These are phyloP conservation scores for Pyrgus malvae DNA, from an alignment of 2,888 invertebrate genomes.

Conservation along the genomic window DNA sequence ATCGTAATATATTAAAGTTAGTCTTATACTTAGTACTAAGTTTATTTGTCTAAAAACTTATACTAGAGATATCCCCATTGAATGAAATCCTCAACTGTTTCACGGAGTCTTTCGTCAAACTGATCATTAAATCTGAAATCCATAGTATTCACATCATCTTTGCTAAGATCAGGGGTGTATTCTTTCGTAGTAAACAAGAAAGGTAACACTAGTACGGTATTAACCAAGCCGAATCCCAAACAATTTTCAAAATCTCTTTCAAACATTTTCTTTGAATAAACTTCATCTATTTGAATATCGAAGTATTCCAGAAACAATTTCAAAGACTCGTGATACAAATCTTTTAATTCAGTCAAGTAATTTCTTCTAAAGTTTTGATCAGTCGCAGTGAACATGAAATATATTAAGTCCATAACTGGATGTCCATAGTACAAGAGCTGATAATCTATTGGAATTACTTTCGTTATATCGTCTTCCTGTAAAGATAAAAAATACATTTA, in stretches of 20 bases:
- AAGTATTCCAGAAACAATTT: conserved; percentile 42
- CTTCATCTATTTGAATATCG: conserved; percentile 37
- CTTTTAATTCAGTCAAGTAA: conserved; percentile 46
- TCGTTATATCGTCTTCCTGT: conserved; percentile 44
- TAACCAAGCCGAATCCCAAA: not conserved
- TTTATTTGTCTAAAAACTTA: too few species aligned
- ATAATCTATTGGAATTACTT: conserved; percentile 45
- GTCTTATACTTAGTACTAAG: too few species aligned
- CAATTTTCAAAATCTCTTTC: conserved; percentile 29
- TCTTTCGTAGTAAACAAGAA: conserved; percentile 33
- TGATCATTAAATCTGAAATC: conserved; percentile 28
- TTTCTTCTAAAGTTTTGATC: conserved; percentile 41
- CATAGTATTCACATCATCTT: not conserved
- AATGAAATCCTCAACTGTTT: conserved; percentile 43
- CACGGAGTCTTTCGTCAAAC: conserved; percentile 36
- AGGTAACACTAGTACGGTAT: conserved; percentile 25
- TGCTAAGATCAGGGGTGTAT: conserved; percentile 33
- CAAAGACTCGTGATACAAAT: conserved; percentile 43
- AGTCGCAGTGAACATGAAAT: conserved; percentile 37
- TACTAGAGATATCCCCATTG: conserved; percentile 40
- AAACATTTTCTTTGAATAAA: conserved; percentile 36
- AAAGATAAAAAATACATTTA: conserved; percentile 17
- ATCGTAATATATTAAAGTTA: too few species aligned
- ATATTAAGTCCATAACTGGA: conserved; percentile 41
- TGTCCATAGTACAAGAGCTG: conserved; percentile 39